Conservation (phyloP, 2,888 invertebrate genomes). For the Myopa tessellatipennis region DNA sequence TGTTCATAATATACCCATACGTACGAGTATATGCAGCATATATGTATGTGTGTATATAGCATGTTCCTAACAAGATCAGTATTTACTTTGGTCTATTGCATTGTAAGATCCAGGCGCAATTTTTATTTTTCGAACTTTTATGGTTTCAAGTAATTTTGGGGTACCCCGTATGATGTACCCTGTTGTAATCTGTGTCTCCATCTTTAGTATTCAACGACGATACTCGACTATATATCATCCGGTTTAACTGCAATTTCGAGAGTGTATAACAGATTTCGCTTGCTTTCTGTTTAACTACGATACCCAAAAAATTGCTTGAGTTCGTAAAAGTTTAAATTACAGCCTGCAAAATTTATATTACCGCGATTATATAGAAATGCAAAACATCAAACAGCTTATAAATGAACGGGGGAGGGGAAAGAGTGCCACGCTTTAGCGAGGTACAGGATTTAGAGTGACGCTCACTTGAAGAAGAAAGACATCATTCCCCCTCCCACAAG, state of each 20-base stretch:
- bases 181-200: too few species aligned
- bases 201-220: too few species aligned
- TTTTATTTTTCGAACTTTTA: conserved; percentile 9
- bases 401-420: not conserved
- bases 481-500: too few species aligned
- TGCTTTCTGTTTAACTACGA: not conserved
- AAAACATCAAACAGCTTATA: not conserved
- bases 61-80: conserved; percentile 56
- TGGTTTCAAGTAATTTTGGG: not conserved
- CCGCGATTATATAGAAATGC: not conserved
- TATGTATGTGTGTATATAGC: conserved; percentile 50
- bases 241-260: too few species aligned
- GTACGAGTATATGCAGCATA: conserved; percentile 67
- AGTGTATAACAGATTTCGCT: not conserved
- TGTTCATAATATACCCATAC: conserved; percentile 34
- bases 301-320: not conserved
- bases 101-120: conserved; percentile 1
- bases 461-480: too few species aligned
- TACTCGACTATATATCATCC: too few species aligned
- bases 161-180: too few species aligned
- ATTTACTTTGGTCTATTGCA: conserved; percentile 68
- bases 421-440: too few species aligned
- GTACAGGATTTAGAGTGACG: too few species aligned
- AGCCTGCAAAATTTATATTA: not conserved
- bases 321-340: not conserved